Evolutionary conservation across 2,113 vertebrate genomes (phyloP).

Genomic region (Pelecanus crispus): DNA sequence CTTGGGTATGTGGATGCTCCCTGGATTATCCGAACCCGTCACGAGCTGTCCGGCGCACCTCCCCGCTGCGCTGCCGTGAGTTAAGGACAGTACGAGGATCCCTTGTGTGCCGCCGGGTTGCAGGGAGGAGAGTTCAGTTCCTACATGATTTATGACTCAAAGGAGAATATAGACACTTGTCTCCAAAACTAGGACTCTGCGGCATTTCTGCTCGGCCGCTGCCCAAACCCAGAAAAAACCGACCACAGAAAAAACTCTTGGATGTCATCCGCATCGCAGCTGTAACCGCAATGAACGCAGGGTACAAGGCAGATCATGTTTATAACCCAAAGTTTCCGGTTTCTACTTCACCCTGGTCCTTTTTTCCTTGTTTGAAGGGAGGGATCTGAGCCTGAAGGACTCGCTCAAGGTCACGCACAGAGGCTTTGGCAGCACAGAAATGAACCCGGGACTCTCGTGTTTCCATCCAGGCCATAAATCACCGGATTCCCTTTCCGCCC

Average conservation of each 20-base stretch:
- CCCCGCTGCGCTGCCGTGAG: accelerated
- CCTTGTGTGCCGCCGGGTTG: not conserved
- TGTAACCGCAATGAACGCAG: accelerated
- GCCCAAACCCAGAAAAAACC: not conserved
- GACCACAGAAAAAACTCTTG: not conserved
- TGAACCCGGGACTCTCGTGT: accelerated
- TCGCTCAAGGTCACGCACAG: accelerated
- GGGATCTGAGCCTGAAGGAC: not conserved
- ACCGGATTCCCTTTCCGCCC: not conserved
- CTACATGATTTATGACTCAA: not conserved
- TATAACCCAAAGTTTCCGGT: not conserved
- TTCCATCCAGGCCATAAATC: not conserved
- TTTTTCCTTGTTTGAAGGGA: not conserved
- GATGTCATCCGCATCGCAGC: accelerated
- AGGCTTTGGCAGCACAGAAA: not conserved
- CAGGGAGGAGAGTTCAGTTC: not conserved
- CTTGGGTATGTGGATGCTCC: not conserved
- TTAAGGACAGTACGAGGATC: not conserved
- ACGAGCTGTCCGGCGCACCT: accelerated
- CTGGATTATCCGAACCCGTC: accelerated
- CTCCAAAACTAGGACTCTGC: not conserved
- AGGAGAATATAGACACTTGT: not conserved
- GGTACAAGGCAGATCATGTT: accelerated
- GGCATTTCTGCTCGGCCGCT: not conserved
- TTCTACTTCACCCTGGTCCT: not conserved